These are phyloP conservation scores for Rutilus rutilus DNA, from an alignment of 2,113 vertebrate species.

Conservation along the genomic window DNA sequence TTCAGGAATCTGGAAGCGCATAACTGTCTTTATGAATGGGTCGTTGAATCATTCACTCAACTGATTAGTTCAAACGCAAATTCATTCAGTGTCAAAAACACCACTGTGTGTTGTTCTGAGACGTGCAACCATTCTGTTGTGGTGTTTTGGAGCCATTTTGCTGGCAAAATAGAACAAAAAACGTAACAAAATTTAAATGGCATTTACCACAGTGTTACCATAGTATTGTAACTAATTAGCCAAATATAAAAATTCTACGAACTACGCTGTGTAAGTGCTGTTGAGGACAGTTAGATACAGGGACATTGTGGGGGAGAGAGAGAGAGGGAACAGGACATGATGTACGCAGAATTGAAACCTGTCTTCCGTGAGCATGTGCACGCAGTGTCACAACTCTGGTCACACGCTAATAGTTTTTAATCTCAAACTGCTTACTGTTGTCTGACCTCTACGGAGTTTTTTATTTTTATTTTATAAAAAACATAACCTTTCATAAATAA, in stretches of 20 bases:
- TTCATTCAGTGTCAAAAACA: background rate
- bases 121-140: background rate
- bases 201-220: background rate
- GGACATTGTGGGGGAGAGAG: background rate
- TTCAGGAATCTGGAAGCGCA: background rate
- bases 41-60: background rate
- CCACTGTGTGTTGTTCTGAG: background rate
- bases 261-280: background rate
- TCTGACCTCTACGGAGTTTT: background rate
- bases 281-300: background rate
- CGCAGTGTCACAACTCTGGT: background rate
- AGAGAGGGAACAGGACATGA: background rate
- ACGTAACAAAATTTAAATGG: no score
- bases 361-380: background rate
- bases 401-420: constrained; percentile 25
- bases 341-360: background rate
- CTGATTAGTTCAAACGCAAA: background rate
- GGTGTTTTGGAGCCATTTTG: no score
- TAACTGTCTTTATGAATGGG: background rate
- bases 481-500: background rate
- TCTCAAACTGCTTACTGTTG: background rate
- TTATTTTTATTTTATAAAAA: no score
- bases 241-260: background rate
- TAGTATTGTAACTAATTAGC: background rate
- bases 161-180: no score